Evolutionary conservation across 2,888 invertebrate species (phyloP), one percentile per base, ranked within the genome.

Genomic region (Diadromus collaris): DNA sequence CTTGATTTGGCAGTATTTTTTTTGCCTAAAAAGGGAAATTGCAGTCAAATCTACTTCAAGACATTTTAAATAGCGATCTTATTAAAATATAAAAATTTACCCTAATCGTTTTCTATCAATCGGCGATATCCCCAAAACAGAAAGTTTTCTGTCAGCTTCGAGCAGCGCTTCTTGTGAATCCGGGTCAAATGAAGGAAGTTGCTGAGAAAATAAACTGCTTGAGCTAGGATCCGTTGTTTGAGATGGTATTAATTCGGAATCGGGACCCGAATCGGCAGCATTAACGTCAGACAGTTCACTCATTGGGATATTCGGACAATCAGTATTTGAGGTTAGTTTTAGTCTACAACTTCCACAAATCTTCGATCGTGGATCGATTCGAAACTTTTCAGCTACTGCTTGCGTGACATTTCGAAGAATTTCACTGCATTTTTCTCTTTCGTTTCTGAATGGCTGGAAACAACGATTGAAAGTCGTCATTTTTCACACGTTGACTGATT

Each of bases 81-180:
- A 58, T 58, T 16, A 58, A 16, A 16, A 58, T 58, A 32, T 58
- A 16, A 29, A 58, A 32, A 58, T 2, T 4, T 58, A 58, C 32
- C 3, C 58, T 29, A 58, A 58, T 32, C 44, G 13, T n/a, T 44
- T 44, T 44, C 44, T 44, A n/a, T n/a, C 44, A n/a, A 44, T 44
- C 44, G 44, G 44, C 10, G 44, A 46, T 46, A n/a, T 13, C 13
- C 44, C 44, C 44, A 46, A n/a, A 46, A 46, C 44, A 46, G 13
- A 46, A 46, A 46, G 44, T 46, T 46, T 46, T 46, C 16, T n/a
- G n/a, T 46, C n/a, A n/a, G n/a, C 44, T n/a, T 46, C 44, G 13
- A 46, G 44, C 44, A 46, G n/a, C 13, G 13, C 44, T n/a, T 46
- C n/a, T 46, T 46, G 44, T n/a, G 16, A 46, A 46, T 46, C 4